Conservation (phyloP, 2,113 vertebrate species). For the Gila orcuttii region DNA sequence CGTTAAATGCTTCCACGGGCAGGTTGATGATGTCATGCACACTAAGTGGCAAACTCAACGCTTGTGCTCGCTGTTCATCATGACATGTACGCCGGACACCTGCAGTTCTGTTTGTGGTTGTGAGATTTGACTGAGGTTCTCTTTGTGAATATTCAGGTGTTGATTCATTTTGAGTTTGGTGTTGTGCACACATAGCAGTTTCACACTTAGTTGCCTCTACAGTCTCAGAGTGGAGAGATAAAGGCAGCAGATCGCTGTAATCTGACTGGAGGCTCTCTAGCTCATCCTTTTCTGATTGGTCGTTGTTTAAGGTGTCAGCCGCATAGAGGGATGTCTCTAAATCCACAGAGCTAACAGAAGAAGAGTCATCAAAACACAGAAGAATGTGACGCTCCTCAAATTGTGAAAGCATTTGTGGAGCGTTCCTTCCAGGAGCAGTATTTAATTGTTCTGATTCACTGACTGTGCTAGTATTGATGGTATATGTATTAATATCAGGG, state of each 20-base stretch:
- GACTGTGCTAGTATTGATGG: background rate
- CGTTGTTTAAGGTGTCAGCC: background rate
- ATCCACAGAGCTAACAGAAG: slow-evolving; percentile 19
- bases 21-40: slow-evolving; percentile 85
- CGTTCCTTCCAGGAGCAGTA: background rate
- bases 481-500: background rate
- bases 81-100: background rate
- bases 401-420: background rate
- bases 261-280: slow-evolving; percentile 13
- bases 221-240: slow-evolving; percentile 4
- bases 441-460: background rate
- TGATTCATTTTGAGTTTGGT: background rate
- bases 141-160: background rate
- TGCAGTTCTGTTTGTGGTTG: background rate
- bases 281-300: slow-evolving; percentile 35
- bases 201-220: background rate
- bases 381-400: background rate
- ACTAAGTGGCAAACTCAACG: slow-evolving; percentile 56
- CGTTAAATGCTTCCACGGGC: slow-evolving; percentile 84
- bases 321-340: slow-evolving; percentile 38
- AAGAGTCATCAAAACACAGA: slow-evolving; percentile 31
- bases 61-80: slow-evolving; percentile 40
- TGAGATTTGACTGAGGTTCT: background rate
- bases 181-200: background rate
- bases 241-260: slow-evolving; percentile 25